Percentiles rank a stretch among this genome's conserved stretches.
Evolutionary conservation across 2,797 vertebrate species (phyloP).

Genomic region (Aphelocoma californica): DNA sequence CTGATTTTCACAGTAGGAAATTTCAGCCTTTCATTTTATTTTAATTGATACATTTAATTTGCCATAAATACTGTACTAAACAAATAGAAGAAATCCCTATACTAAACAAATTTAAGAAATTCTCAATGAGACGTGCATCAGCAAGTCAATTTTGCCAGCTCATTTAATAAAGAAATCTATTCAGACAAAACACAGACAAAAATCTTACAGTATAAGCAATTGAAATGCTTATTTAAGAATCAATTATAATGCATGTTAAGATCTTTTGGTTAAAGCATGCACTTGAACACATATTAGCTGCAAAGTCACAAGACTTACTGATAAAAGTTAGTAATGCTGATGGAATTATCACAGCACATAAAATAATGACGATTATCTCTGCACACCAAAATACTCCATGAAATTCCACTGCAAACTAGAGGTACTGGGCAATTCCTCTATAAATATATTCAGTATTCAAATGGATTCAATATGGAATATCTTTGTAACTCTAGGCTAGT

Average conservation of each 20-base stretch:
- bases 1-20: not conserved
- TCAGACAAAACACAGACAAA: not conserved
- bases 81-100: not conserved
- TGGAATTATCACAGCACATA: not conserved
- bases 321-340: conserved; percentile 13
- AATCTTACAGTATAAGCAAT: not conserved
- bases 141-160: not conserved
- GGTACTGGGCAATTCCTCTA: not conserved
- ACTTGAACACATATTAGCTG: not conserved
- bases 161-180: conserved; percentile 25
- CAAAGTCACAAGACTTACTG: not conserved
- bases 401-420: not conserved
- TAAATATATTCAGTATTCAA: not conserved
- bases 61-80: not conserved
- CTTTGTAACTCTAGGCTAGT: not conserved
- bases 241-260: not conserved
- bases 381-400: not conserved
- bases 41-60: not conserved
- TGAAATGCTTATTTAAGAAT: conserved; percentile 17
- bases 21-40: not conserved
- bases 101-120: not conserved
- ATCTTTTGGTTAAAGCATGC: not conserved
- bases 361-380: not conserved
- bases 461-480: not conserved
- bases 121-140: not conserved